Percentiles rank a stretch among this genome's conserved stretches.
Conservation (phyloP, 2,797 vertebrate genomes). For the Heliangelus exortis region DNA sequence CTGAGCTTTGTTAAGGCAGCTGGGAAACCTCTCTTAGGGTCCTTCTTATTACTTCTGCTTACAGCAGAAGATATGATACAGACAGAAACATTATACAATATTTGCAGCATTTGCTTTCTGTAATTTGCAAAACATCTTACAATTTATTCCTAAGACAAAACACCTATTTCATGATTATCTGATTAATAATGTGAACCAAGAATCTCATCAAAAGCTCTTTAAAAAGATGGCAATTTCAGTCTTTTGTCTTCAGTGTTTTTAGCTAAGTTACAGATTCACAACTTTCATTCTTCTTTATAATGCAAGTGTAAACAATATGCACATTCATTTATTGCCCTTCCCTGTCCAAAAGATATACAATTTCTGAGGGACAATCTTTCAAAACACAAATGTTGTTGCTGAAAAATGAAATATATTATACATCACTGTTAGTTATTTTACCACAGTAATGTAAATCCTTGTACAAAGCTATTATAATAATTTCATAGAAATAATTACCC, state of each 20-base stretch:
- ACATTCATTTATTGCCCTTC: constrained; percentile 21
- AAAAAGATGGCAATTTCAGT: neutral
- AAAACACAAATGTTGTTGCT: constrained; percentile 22
- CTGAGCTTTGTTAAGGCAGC: neutral
- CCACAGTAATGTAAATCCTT: constrained; percentile 52
- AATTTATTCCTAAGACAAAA: neutral
- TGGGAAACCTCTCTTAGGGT: neutral
- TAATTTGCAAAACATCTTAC: neutral
- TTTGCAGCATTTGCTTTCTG: neutral
- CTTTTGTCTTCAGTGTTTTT: neutral
- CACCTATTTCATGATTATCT: neutral
- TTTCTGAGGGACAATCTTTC: constrained; percentile 32
- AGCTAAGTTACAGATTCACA: neutral
- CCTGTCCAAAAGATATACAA: constrained; percentile 38
- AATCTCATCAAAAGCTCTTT: neutral
- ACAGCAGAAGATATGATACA: too few species aligned
- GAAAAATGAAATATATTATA: constrained; percentile 51
- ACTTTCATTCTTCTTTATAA: neutral
- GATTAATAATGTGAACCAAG: neutral
- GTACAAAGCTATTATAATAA: constrained; percentile 64
- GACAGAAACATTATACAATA: too few species aligned
- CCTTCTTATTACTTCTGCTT: neutral
- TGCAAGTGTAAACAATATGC: neutral
- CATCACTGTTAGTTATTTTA: constrained; percentile 53
- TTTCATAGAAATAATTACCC: constrained; percentile 63